Evolutionary conservation across 2,113 vertebrate genomes (phyloP).

Genomic region (Colius striatus): DNA sequence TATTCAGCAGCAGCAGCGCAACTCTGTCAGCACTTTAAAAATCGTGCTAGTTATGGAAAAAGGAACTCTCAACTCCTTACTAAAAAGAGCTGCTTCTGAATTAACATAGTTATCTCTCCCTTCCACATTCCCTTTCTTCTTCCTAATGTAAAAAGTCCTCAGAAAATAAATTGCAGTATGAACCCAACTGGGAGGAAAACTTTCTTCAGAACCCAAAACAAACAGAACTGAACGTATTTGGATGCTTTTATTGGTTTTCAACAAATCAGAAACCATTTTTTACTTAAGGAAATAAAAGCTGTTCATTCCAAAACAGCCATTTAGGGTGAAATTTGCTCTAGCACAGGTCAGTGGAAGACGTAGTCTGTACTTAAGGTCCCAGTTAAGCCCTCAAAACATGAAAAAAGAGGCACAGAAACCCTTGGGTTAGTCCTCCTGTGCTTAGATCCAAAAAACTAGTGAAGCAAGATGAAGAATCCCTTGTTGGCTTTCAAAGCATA

Average conservation of each 20-base stretch:
- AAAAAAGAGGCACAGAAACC: neutral
- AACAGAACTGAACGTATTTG: slow-evolving; percentile 34
- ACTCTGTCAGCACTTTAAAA: slow-evolving; percentile 52
- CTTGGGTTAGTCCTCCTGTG: neutral
- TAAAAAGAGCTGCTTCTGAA: slow-evolving; percentile 42
- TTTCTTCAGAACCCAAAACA: slow-evolving; percentile 60
- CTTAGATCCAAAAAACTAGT: neutral
- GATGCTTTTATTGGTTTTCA: slow-evolving; percentile 37
- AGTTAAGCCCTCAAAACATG: neutral
- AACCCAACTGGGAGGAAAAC: slow-evolving; percentile 14
- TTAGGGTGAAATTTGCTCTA: neutral
- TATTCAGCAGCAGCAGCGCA: neutral
- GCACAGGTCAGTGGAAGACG: neutral
- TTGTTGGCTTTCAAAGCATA: neutral
- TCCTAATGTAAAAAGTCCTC: slow-evolving; percentile 8
- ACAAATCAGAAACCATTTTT: slow-evolving; percentile 28
- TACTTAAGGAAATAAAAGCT: slow-evolving; percentile 34
- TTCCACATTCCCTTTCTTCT: slow-evolving; percentile 27
- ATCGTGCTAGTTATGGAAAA: slow-evolving; percentile 28
- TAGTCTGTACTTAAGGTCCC: neutral
- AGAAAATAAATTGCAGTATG: slow-evolving; percentile 54
- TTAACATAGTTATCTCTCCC: slow-evolving; percentile 45
- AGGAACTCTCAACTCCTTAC: neutral
- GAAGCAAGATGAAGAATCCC: neutral
- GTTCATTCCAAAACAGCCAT: slow-evolving; percentile 20